These are phyloP conservation scores for Emydura subglobosa DNA, from an alignment of 2,113 vertebrate genomes.

Conservation along the genomic window DNA sequence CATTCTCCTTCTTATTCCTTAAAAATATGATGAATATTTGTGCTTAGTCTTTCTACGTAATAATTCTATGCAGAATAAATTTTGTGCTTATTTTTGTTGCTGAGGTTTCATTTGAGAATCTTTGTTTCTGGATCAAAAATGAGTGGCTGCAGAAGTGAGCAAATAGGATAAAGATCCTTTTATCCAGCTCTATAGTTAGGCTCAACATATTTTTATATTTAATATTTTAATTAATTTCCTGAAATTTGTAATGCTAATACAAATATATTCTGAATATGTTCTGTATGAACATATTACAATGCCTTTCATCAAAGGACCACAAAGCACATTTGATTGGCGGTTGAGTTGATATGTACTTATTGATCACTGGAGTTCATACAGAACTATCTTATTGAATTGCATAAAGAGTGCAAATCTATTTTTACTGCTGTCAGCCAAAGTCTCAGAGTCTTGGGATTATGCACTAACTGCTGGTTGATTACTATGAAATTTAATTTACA, in stretches of 20 bases:
- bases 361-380: not conserved
- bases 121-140: not conserved
- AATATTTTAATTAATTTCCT: not conserved
- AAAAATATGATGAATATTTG: not conserved
- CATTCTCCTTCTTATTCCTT: not conserved
- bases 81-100: not conserved
- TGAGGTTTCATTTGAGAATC: not conserved
- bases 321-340: not conserved
- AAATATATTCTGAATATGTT: not conserved
- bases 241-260: not conserved
- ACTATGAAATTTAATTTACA: not conserved
- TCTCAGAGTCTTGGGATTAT: not conserved
- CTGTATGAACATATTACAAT: not conserved
- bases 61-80: not conserved
- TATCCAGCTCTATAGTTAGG: not conserved
- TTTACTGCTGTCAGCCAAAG: fast-evolving
- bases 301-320: not conserved
- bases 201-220: not conserved
- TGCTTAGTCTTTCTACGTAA: not conserved
- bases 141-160: not conserved
- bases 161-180: not conserved
- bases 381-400: not conserved
- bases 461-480: not conserved
- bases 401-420: not conserved
- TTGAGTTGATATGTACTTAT: not conserved